These are phyloP conservation scores for Harpagifer antarcticus DNA, from an alignment of 2,797 vertebrate genomes.

Conservation along the genomic window DNA sequence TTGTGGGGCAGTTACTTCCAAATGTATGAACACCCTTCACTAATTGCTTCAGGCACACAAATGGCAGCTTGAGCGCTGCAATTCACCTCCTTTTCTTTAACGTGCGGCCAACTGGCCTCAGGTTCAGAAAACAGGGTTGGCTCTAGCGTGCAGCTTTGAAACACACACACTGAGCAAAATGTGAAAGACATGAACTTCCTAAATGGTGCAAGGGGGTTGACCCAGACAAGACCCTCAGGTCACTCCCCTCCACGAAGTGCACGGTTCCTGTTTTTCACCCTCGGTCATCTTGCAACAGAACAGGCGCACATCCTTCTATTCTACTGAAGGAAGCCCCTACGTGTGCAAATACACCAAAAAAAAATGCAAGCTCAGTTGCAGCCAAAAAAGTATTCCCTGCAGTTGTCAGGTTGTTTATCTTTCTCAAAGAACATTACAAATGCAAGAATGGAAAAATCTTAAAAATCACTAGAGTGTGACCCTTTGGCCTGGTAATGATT, in stretches of 20 bases:
- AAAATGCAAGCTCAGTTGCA: conserved; percentile 59
- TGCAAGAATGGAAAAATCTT: conserved; percentile 33
- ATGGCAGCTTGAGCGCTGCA: conserved; percentile 57
- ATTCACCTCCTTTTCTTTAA: conserved; percentile 64
- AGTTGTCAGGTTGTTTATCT: conserved; percentile 30
- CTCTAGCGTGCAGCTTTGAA: conserved; percentile 30
- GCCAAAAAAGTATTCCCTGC: conserved; percentile 67
- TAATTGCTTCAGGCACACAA: conserved; percentile 69
- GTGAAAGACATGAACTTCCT: conserved; percentile 67
- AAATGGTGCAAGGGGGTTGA: conserved; percentile 57
- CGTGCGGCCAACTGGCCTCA: conserved; percentile 62
- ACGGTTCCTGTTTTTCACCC: conserved; percentile 85
- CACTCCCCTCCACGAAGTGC: conserved; percentile 63
- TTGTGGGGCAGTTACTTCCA: conserved; percentile 42
- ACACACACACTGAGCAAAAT: conserved; percentile 42
- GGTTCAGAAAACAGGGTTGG: conserved; percentile 68
- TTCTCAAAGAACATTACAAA: conserved; percentile 13
- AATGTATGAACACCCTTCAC: conserved; percentile 60
- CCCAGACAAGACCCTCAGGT: conserved; percentile 64
- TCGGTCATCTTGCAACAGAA: conserved; percentile 72
- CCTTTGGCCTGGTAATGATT: conserved; percentile 31
- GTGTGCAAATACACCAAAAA: conserved; percentile 67
- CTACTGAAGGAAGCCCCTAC: conserved; percentile 79
- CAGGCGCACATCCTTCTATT: conserved; percentile 86
- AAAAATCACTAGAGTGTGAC: background rate